Percentiles rank a stretch among this genome's conserved stretches.
Evolutionary conservation across 2,113 vertebrate genomes (phyloP).

Genomic region (Ciconia boyciana): DNA sequence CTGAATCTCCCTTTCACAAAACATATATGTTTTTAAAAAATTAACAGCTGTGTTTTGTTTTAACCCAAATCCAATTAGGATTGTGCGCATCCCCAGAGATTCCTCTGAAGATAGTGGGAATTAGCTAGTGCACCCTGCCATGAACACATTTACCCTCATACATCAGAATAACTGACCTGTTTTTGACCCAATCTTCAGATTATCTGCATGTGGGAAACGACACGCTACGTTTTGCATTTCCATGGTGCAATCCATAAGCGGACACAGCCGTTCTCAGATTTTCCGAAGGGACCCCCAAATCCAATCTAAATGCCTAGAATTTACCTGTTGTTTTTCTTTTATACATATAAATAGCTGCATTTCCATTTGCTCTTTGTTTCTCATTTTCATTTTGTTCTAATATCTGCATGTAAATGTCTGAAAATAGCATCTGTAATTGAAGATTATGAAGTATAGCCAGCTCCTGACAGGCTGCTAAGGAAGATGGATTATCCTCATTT

Average conservation of each 20-base stretch:
- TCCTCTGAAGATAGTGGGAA: background rate
- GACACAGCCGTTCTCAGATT: constrained; percentile 25
- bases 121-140: background rate
- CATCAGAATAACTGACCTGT: constrained; percentile 48
- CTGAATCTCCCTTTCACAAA: background rate
- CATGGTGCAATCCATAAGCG: background rate
- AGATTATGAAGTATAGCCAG: constrained; percentile 99
- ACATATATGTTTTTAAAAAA: background rate
- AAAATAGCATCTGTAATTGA: constrained; percentile 96
- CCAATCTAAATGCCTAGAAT: constrained; percentile 73
- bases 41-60: background rate
- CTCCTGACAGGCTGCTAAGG: constrained; percentile 98
- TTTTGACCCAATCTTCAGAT: constrained; percentile 58
- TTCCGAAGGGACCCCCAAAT: constrained; percentile 69
- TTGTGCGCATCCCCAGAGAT: background rate
- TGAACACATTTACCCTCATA: constrained; percentile 20
- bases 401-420: constrained; percentile 89
- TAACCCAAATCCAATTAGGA: constrained; percentile 33
- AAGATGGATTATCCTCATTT: constrained; percentile 99
- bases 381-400: constrained; percentile 92
- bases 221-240: background rate
- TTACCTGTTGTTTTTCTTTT: constrained; percentile 77
- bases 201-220: constrained; percentile 4
- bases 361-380: constrained; percentile 83
- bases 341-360: constrained; percentile 83